A percentile compares a stretch with the other conserved stretches of the same genome.
Conservation (phyloP, 2,113 vertebrate genomes). For the Oreochromis tanganicae region DNA sequence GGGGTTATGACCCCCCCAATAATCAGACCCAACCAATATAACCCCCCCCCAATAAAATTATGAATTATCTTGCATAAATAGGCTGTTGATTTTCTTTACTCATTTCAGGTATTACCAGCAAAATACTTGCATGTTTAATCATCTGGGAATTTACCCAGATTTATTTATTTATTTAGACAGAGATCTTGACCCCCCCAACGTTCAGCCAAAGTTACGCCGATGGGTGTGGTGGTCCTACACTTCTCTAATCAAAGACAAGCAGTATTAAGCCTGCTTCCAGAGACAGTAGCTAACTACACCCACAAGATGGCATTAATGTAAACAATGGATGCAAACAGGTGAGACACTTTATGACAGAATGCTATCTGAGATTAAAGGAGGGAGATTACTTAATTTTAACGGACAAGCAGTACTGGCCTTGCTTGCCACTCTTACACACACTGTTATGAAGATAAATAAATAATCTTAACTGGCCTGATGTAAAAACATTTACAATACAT, state of each 20-base stretch:
- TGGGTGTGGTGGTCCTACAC: background rate
- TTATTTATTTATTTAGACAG: background rate
- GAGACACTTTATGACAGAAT: background rate
- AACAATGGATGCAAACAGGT: background rate
- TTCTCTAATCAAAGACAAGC: background rate
- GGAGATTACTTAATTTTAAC: background rate
- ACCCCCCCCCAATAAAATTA: background rate
- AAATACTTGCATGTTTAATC: background rate
- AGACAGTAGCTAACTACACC: background rate
- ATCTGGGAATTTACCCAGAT: background rate
- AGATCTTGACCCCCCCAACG: background rate
- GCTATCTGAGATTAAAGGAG: background rate
- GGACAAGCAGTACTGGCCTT: background rate
- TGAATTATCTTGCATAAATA: background rate
- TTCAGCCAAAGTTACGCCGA: background rate
- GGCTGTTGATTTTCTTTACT: background rate
- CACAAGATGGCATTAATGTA: background rate
- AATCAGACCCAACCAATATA: too few relatives aligned
- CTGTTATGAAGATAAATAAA: background rate
- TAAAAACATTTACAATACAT: background rate
- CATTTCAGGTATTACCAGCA: background rate
- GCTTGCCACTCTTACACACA: background rate
- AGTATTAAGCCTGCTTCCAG: background rate
- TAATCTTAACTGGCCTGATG: background rate
- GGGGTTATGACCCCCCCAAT: too few relatives aligned